These are phyloP conservation scores for Notarius quadriscutis DNA, from an alignment of 2,113 vertebrate genomes.

Conservation along the genomic window DNA sequence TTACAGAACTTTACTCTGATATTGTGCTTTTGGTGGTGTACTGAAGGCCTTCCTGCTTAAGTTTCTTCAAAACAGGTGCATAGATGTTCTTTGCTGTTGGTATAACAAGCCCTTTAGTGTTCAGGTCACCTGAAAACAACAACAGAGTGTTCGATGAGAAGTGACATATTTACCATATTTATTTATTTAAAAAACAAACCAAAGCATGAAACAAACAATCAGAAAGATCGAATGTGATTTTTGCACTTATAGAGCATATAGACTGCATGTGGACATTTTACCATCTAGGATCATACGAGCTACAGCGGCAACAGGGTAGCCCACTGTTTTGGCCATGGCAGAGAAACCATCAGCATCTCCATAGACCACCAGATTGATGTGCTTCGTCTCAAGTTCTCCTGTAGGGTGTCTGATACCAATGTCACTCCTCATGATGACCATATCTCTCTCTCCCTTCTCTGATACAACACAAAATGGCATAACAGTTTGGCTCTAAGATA, in stretches of 20 bases:
- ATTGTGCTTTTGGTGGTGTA: conserved; percentile 77
- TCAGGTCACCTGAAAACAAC: conserved; percentile 83
- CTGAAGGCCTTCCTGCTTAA: conserved; percentile 85
- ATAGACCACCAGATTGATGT: conserved; percentile 87
- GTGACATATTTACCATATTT: neutral
- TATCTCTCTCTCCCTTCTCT: conserved; percentile 87
- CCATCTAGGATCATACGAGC: conserved; percentile 92
- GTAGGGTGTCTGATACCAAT: conserved; percentile 89
- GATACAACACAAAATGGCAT: neutral
- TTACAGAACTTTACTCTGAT: conserved; percentile 57
- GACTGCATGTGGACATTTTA: conserved; percentile 66
- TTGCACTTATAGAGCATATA: neutral
- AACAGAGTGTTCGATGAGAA: neutral
- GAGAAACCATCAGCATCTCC: conserved; percentile 87
- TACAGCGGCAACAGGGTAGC: conserved; percentile 88
- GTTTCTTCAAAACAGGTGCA: conserved; percentile 77
- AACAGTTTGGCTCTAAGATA: neutral
- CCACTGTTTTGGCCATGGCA: conserved; percentile 97
- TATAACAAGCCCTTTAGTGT: conserved; percentile 82
- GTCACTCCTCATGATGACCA: conserved; percentile 90
- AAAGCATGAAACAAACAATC: neutral
- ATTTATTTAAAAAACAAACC: too few species aligned
- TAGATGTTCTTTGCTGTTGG: conserved; percentile 89
- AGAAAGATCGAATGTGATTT: neutral
- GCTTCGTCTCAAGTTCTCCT: conserved; percentile 90